Conservation (phyloP, 2,797 vertebrate species). For the Dendrocincla tyrannina region DNA sequence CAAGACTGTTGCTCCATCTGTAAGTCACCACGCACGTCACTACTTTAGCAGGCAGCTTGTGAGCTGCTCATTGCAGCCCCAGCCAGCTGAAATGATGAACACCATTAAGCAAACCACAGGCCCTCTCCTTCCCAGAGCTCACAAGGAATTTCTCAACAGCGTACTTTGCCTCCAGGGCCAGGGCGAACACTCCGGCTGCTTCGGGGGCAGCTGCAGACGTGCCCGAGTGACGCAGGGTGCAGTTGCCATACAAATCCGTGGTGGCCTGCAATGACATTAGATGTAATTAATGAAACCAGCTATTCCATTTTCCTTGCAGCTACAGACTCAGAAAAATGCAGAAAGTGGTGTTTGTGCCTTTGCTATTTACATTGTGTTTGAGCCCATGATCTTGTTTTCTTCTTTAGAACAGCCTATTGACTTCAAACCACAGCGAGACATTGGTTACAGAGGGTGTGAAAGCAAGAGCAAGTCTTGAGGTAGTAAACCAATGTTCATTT, state of each 20-base stretch:
- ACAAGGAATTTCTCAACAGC: constrained; percentile 62
- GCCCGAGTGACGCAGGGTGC: constrained; percentile 95
- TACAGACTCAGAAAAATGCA: background rate
- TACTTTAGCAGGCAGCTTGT: background rate
- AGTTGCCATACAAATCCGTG: constrained; percentile 98
- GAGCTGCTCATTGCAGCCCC: background rate
- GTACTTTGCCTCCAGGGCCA: constrained; percentile 98
- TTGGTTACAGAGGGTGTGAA: background rate
- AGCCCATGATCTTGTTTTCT: background rate
- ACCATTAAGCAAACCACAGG: background rate
- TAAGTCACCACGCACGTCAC: rapidly evolving
- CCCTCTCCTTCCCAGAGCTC: background rate
- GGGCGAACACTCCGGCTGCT: constrained; percentile 95
- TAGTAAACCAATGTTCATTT: background rate
- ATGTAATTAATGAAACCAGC: constrained; percentile 17
- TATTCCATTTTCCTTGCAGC: background rate
- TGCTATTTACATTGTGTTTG: background rate
- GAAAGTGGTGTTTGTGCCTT: background rate
- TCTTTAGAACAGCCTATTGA: background rate
- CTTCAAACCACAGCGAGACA: background rate
- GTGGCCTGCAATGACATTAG: constrained; percentile 86
- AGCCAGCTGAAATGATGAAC: background rate
- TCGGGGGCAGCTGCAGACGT: constrained; percentile 98
- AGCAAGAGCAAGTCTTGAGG: background rate
- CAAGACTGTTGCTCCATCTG: background rate